Conservation (phyloP, 1,140 invertebrate species). For the Mylabris phalerata region DNA sequence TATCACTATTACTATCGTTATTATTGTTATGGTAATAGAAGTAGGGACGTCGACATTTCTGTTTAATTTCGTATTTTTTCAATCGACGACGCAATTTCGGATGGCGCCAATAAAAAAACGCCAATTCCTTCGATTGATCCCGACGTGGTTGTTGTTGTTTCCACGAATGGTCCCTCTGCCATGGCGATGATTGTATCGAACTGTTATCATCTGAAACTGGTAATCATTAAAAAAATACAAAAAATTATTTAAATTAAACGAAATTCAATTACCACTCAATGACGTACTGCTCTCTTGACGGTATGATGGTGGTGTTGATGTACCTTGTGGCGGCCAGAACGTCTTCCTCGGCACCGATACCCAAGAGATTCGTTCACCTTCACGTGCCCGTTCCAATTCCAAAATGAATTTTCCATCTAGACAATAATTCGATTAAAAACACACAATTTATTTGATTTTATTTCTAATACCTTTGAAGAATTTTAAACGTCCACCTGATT, state of each 20-base stretch:
- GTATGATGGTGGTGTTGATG: conserved; percentile 54
- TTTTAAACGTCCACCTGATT: conserved; percentile 51
- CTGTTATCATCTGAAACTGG: conserved; percentile 81
- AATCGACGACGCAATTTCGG: conserved; percentile 43
- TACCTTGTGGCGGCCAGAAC: conserved; percentile 68
- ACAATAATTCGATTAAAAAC: conserved; percentile 4
- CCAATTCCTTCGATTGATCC: conserved; percentile 63
- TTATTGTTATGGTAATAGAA: no score
- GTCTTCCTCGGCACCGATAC: conserved; percentile 79
- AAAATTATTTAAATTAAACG: background rate
- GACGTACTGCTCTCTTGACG: conserved; percentile 57
- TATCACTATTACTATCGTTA: background rate
- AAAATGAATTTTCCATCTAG: conserved; percentile 82
- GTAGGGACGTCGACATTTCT: conserved; percentile 46
- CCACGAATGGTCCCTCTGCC: conserved; percentile 81
- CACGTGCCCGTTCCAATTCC: conserved; percentile 73
- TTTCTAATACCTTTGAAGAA: conserved; percentile 51
- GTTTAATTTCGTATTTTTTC: conserved; percentile 43
- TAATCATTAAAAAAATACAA: conserved; percentile 20
- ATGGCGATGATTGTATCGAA: conserved; percentile 79
- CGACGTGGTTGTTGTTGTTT: conserved; percentile 69
- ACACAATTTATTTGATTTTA: background rate
- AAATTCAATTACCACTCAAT: conserved; percentile 50
- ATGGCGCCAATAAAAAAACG: conserved; percentile 59
- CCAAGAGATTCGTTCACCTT: conserved; percentile 75